A percentile compares a stretch with the other conserved stretches of the same genome.
These are phyloP conservation scores for Cardiocondyla obscurior DNA, from an alignment of 1,140 invertebrate species.

Conservation along the genomic window DNA sequence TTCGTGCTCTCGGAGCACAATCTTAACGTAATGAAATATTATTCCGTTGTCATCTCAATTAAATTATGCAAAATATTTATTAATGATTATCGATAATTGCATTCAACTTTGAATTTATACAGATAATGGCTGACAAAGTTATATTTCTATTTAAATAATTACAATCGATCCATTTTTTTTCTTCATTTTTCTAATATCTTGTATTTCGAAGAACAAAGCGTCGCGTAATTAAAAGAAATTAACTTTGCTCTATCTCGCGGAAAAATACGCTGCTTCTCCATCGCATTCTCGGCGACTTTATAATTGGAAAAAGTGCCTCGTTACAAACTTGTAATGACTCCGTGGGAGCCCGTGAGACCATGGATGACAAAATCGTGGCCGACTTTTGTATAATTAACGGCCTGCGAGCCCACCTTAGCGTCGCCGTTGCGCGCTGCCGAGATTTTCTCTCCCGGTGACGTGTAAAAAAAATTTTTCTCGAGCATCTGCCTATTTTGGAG, in stretches of 20 bases:
- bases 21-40: neutral
- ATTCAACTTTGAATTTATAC: neutral
- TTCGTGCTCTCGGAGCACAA: neutral
- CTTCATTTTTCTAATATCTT: neutral
- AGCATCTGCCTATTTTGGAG: constrained; percentile 37
- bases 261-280: constrained; percentile 19
- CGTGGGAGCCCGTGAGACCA: neutral
- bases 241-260: constrained; percentile 17
- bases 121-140: neutral
- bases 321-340: constrained; percentile 32
- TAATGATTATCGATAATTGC: neutral
- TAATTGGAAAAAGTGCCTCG: constrained; percentile 48
- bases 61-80: neutral
- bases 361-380: constrained; percentile 19
- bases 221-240: constrained; percentile 18
- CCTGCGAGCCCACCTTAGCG: neutral
- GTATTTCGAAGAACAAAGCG: neutral
- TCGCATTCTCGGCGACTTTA: constrained; percentile 16
- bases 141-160: constrained; percentile 27
- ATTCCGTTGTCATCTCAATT: constrained; percentile 4
- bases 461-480: constrained; percentile 10
- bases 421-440: neutral
- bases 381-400: constrained; percentile 35
- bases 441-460: neutral
- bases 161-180: neutral